Evolutionary conservation across 2,113 vertebrate genomes (phyloP), one percentile per base, ranked within the genome.

Genomic region (Petroica traversi): DNA sequence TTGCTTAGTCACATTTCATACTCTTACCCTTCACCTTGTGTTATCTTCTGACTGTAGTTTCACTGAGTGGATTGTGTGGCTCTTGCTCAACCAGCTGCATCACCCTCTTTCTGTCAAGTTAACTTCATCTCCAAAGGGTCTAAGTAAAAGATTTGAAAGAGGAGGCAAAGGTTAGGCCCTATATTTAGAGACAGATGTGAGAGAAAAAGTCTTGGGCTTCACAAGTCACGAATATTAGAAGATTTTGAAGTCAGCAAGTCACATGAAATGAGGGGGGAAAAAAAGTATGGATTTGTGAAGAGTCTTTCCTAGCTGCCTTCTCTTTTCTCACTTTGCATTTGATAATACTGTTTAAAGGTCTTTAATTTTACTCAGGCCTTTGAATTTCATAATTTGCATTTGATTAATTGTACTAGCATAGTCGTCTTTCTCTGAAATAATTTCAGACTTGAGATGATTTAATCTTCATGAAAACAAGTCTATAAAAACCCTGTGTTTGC

Each of bases 391-490:
- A 29, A 38, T 77, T 92, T 73, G 9, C 49, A 40, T 77, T 80
- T 33, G 74, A 31, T 3, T 2, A 76, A 61, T 80, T 51, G 13
- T 54, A 41, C 11, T 80, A 72, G 46, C 12, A 12, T 34, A 18
- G 41, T 51, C 63, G n/a, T 62, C 34, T 58, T 86, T 86, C 59
- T 80, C 46, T 38, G 66, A 46, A 92, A 71, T 49, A 74, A 62
- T 74, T 90, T 88, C 58, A 79, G 69, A 45, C 6, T 81, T 71
- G 38, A 79, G 31, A 46, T 83, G 38, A 84, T 49, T 89, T 78
- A 91, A 71, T 77, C n/a, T 62, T 90, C 40, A 45, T 77, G 63
- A 94, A 96, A 96, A 86, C 79, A 86, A 78, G 48, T 67, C 82
- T 67, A 9, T 84, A 92, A 90, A 96, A 90, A 4, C 51, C 33